Percentiles rank a stretch among this genome's conserved stretches.
These are phyloP conservation scores for Ylistrum balloti DNA, from an alignment of 1,140 invertebrate species.

Conservation along the genomic window DNA sequence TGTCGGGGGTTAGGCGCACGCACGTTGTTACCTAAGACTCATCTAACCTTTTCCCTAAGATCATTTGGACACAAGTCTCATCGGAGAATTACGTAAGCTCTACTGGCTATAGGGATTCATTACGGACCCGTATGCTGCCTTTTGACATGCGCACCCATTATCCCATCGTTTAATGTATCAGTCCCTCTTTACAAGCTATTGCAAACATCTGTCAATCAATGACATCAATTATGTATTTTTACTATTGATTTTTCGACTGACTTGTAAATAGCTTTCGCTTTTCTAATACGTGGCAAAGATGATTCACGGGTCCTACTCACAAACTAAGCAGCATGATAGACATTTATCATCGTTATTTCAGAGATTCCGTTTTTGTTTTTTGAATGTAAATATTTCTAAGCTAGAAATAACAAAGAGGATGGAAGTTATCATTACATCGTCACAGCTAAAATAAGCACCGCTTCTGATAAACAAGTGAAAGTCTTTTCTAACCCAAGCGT, in stretches of 20 bases:
- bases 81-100: neutral
- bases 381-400: neutral
- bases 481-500: no score
- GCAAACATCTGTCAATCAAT: conserved; percentile 38
- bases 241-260: conserved; percentile 13
- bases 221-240: conserved; percentile 22
- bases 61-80: no score
- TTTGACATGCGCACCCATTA: neutral
- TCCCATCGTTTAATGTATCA: neutral
- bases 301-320: neutral
- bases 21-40: neutral
- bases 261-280: conserved; percentile 34
- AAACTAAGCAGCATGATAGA: neutral
- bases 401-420: neutral
- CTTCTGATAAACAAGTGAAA: neutral
- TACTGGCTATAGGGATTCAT: neutral
- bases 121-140: conserved; percentile 3
- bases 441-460: neutral
- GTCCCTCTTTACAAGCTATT: conserved; percentile 27
- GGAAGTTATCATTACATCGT: neutral
- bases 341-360: conserved; percentile 20
- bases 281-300: conserved; percentile 31
- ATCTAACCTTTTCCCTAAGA: neutral
- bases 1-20: neutral
- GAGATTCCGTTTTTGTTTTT: neutral